These are phyloP conservation scores for Sminthopsis crassicaudata DNA, from an alignment of 2,113 vertebrate genomes.

Conservation along the genomic window DNA sequence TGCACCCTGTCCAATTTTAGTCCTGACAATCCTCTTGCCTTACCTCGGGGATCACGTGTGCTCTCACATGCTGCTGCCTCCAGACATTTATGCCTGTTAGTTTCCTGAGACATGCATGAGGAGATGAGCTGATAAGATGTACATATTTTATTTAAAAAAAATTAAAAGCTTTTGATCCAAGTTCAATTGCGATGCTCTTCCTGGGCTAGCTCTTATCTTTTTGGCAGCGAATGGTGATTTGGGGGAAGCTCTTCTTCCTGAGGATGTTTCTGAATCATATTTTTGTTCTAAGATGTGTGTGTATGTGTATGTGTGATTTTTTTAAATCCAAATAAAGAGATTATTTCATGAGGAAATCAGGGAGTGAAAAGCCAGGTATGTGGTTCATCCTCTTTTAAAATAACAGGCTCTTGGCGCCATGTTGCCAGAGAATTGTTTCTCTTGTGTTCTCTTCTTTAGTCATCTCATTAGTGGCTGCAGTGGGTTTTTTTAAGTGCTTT, in stretches of 20 bases:
- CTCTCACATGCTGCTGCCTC: not conserved
- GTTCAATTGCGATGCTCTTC: conserved; percentile 59
- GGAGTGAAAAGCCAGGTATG: conserved; percentile 48
- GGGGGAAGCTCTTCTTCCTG: conserved; percentile 46
- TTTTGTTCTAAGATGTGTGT: conserved; percentile 5
- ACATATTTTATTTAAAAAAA: not conserved
- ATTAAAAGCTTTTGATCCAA: not conserved
- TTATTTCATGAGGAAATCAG: conserved; percentile 27
- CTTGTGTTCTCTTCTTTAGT: conserved; percentile 75
- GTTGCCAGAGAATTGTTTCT: conserved; percentile 68
- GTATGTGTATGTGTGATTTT: not conserved
- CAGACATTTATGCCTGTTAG: conserved; percentile 5
- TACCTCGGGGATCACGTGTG: not conserved
- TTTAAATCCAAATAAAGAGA: conserved; percentile 45
- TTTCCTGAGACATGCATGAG: conserved; percentile 26
- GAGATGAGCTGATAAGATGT: conserved; percentile 31
- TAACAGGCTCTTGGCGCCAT: conserved; percentile 53
- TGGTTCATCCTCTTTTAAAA: conserved; percentile 32
- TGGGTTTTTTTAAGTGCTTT: conserved; percentile 69
- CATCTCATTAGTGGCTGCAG: conserved; percentile 65
- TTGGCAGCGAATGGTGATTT: conserved; percentile 45
- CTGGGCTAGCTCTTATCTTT: conserved; percentile 3
- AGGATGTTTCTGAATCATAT: conserved; percentile 6
- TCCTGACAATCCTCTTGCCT: not conserved
- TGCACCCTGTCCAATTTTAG: not conserved